phyloP scores from a whole-genome alignment of 2,797 vertebrate genomes.

The Trachops cirrhosus region DNA sequence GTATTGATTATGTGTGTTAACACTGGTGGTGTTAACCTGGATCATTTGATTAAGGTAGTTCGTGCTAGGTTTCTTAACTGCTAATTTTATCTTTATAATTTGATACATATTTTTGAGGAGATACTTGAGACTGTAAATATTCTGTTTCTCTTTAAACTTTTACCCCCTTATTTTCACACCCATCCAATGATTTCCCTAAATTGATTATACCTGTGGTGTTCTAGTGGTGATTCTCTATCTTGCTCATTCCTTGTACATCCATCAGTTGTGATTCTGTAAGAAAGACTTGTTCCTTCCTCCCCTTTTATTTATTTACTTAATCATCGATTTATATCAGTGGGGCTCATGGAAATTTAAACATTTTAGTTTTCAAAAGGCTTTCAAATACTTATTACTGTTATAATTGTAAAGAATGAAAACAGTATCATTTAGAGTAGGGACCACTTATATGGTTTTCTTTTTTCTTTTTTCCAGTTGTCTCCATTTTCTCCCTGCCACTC shows the following conservation, averaged over 20 bases:
- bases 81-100: not conserved
- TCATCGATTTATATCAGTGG: not conserved
- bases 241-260: not conserved
- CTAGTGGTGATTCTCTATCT: not conserved
- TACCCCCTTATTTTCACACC: not conserved
- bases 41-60: not conserved
- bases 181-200: not conserved
- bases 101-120: not conserved
- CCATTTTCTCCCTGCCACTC: too few species aligned
- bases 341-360: not conserved
- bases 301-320: not conserved
- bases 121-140: not conserved
- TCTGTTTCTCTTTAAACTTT: constrained; percentile 14
- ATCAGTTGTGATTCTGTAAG: not conserved
- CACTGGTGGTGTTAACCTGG: not conserved
- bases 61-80: not conserved
- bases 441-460: not conserved
- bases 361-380: not conserved
- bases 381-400: not conserved
- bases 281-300: not conserved
- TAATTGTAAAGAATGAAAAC: not conserved
- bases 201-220: not conserved
- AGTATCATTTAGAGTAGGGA: not conserved
- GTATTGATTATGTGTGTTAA: not conserved
- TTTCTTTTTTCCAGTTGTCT: not conserved